A percentile compares a stretch with the other conserved stretches of the same genome.
phyloP scores from a whole-genome alignment of 2,797 vertebrate species.

The Graptemys geographica region DNA sequence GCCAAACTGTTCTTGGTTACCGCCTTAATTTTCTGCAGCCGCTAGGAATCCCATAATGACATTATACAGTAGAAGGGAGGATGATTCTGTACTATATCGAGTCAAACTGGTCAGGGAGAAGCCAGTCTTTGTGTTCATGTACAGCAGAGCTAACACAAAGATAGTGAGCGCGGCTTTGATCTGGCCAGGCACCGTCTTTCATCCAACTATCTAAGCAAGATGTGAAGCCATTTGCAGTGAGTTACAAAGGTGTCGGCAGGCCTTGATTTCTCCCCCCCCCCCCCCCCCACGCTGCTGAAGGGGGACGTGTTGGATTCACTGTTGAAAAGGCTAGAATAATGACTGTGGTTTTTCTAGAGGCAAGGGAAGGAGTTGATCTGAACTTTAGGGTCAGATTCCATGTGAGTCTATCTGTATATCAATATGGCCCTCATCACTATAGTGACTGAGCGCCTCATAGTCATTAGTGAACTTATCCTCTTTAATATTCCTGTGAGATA shows the following conservation, averaged over 20 bases:
- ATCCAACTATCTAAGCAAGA: background rate
- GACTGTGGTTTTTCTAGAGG: background rate
- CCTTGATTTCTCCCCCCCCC: background rate
- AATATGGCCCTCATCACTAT: background rate
- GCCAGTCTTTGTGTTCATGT: background rate
- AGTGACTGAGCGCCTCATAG: background rate
- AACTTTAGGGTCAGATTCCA: background rate
- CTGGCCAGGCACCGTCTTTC: background rate
- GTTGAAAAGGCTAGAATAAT: background rate
- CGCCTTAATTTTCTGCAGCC: background rate
- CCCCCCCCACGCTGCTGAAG: accelerated
- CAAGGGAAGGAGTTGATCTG: background rate
- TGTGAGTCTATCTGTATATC: background rate
- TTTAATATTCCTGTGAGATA: background rate
- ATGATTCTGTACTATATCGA: background rate
- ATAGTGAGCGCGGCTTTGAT: background rate
- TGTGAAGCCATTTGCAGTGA: background rate
- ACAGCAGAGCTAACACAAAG: background rate
- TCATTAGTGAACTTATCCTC: background rate
- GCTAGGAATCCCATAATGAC: accelerated
- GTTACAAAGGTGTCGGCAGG: background rate
- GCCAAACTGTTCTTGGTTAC: background rate
- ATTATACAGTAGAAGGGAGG: background rate
- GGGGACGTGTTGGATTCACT: background rate
- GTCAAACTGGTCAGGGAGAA: background rate